Evolutionary conservation across 1,140 invertebrate genomes (phyloP), one percentile per base, ranked within the genome.

Genomic region (Pseudomyrmex pallidus): DNA sequence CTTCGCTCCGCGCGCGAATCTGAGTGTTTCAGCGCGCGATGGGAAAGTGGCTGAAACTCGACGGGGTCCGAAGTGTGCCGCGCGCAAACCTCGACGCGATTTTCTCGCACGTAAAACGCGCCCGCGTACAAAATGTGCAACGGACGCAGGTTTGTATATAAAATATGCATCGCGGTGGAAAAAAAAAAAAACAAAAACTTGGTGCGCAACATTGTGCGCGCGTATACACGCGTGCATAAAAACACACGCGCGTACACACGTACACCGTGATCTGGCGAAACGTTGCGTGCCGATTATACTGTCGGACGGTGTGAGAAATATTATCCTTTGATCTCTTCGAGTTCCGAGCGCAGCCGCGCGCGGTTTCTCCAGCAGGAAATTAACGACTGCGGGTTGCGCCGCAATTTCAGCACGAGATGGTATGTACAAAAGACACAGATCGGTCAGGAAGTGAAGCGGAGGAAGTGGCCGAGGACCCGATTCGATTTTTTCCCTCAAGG

Each of bases 301-400:
- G 91, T 90, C 88, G 86, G 84, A 64, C 88, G 86, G 91, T 91
- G 90, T 89, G 91, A 92, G 91, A 93, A 93, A 91, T 93, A 93
- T 93, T 93, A 93, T 93, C 91, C 92, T 92, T 91, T 91, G 91
- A 93, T 93, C 91, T 91, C 85, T 52, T 52, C 84, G 87, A 85
- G 88, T 89, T 91, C 90, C 89, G 87, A 83, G 86, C 89, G 76
- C 76, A 63, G 35, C 35, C 84, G 50, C 70, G 52, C 70, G 48
- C 80, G 52, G 86, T 87, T 87, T 84, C 86, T 84, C 80, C 46
- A 91, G 88, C 91, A 87, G 89, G 91, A 92, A 93, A 93, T 93
- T 92, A 93, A 93, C 92, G 91, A 91, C 88, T 66, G 66, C 46
- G 10, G 13, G 52, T 83, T 87, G 35, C 87, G 89, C 80, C 57